Evolutionary conservation across 2,888 invertebrate genomes (phyloP).

Genomic region (Caenorhabditis auriculariae): DNA sequence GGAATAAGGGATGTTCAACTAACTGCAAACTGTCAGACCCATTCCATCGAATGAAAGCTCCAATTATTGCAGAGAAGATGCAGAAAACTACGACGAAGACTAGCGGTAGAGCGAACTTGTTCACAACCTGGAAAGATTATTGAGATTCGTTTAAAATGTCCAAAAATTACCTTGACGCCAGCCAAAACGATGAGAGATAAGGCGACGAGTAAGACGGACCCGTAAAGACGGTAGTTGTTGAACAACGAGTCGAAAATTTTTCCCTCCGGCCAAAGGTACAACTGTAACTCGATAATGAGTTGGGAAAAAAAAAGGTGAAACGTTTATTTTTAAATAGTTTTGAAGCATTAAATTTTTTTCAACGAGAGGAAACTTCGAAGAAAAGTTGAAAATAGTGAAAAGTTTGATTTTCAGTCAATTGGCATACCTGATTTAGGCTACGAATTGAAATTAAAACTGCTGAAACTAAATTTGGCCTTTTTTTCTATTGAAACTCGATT

Average conservation of each 20-base stretch:
- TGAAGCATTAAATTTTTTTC: too few species aligned
- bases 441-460: too few species aligned
- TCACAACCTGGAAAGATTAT: slow-evolving; percentile 65
- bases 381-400: background rate
- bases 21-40: slow-evolving; percentile 87
- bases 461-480: too few species aligned
- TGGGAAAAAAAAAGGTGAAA: background rate
- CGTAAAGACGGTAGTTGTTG: slow-evolving; percentile 68
- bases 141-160: background rate
- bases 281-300: slow-evolving; percentile 32
- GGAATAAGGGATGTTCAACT: background rate
- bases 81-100: slow-evolving; percentile 60
- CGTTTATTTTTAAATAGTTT: too few species aligned
- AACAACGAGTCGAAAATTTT: slow-evolving; percentile 67
- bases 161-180: slow-evolving; percentile 49
- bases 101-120: slow-evolving; percentile 66
- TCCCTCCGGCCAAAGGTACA: slow-evolving; percentile 58
- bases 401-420: too few species aligned
- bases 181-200: slow-evolving; percentile 67
- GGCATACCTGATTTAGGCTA: too few species aligned
- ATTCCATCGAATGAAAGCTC: slow-evolving; percentile 75
- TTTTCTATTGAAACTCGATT: too few species aligned
- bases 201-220: slow-evolving; percentile 66
- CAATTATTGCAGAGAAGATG: slow-evolving; percentile 59
- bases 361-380: background rate